Evolutionary conservation across 1,140 invertebrate genomes (phyloP), one percentile per base, ranked within the genome.

Genomic region (Amyelois transitella): DNA sequence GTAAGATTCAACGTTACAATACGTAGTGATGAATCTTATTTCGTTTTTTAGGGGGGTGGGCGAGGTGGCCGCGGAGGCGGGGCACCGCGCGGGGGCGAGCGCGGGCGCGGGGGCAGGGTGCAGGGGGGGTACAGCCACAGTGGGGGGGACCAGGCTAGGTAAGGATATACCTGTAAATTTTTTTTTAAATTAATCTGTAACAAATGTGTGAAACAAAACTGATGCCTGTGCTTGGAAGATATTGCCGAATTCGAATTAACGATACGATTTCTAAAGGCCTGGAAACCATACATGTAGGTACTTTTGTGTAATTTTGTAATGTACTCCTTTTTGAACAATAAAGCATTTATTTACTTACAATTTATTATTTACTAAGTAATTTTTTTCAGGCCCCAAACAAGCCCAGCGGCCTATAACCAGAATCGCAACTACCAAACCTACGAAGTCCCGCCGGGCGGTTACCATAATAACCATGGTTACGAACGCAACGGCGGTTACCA

Each of bases 361-460:
- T 4, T 10, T 32, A 4, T 10, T 6, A 6, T 6, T 12, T 10
- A 6, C 10, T 6, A 32, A 4, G 12, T 14, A 38, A n/a, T n/a
- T n/a, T n/a, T 51, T 61, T 64, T 17, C 71, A 86, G 83, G 28
- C 69, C 74, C 0, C 81, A 83, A 66, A 66, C 69, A 1, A 69
- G 64, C 32, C 74, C 70, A 3, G 56, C 55, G 0, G 47, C 52
- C 6, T 66, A 66, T 22, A 77, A 72, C 53, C 71, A 72, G 10
- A 74, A 67, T 43, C 66, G 77, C 0, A 88, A 85, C 60, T 83
- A 86, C 47, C 82, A 86, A 69, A 85, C 82, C 0, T 82, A 78
- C 51, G 80, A 83, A 58, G 85, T 82, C 0, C 80, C 81, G 0
- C 75, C 76, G 0, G 80, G 80, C n/a, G 80, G 78, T 50, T 84